phyloP scores from a whole-genome alignment of 2,888 invertebrate species.

The Corbicula japonica region DNA sequence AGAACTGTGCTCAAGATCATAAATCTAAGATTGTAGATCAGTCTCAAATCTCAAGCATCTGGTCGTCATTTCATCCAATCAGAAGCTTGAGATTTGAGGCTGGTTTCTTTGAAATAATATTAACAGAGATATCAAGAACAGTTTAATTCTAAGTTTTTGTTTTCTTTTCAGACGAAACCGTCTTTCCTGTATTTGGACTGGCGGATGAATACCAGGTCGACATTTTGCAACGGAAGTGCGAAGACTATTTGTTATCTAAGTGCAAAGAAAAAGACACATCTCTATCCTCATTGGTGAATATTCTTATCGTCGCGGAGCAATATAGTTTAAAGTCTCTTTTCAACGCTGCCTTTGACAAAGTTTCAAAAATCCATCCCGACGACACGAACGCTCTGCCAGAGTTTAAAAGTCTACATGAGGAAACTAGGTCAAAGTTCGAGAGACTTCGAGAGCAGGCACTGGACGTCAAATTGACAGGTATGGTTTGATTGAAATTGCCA shows the following conservation, averaged over 20 bases:
- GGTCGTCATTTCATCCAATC: too few relatives aligned
- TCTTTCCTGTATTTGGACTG: conserved; percentile 58
- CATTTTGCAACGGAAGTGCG: conserved; percentile 59
- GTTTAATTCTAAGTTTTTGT: not conserved
- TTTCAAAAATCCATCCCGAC: conserved; percentile 56
- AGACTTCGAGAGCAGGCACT: conserved; percentile 51
- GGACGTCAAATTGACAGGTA: conserved; percentile 65
- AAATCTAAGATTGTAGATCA: too few relatives aligned
- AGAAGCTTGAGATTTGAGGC: not conserved
- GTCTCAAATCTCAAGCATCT: too few relatives aligned
- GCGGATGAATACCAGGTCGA: conserved; percentile 71
- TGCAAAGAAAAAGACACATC: conserved; percentile 53
- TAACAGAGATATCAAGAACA: not conserved
- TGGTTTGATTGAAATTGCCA: too few relatives aligned
- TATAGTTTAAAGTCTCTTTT: conserved; percentile 57
- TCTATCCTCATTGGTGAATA: conserved; percentile 56
- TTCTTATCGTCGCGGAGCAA: conserved; percentile 60
- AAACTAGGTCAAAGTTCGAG: conserved; percentile 49
- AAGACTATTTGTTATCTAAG: conserved; percentile 60
- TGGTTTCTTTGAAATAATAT: not conserved
- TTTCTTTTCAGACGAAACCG: conserved; percentile 59
- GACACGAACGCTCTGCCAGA: conserved; percentile 48
- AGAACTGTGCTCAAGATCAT: too few relatives aligned
- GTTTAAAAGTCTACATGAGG: conserved; percentile 48
- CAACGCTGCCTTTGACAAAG: conserved; percentile 59